phyloP scores from a whole-genome alignment of 1,140 invertebrate genomes.

The Drosophila tristis region DNA sequence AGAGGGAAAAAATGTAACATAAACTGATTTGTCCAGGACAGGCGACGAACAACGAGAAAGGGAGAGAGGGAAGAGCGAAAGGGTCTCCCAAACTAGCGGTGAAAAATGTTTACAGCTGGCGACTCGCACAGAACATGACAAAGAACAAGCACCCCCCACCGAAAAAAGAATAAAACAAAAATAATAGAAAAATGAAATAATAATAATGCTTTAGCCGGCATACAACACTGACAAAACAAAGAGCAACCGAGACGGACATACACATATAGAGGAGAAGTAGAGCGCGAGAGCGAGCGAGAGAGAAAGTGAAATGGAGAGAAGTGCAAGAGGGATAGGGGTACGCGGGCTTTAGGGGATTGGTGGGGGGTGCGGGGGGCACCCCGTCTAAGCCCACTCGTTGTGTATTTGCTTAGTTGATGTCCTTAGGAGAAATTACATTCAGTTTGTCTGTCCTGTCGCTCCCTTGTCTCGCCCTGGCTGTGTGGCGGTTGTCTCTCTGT shows the following conservation, averaged over 20 bases:
- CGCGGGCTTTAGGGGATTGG: background rate
- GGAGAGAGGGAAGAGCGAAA: background rate
- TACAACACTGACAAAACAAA: background rate
- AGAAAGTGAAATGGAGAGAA: background rate
- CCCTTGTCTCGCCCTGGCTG: background rate
- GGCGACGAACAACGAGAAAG: background rate
- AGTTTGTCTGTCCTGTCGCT: constrained; percentile 34
- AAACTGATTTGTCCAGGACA: constrained; percentile 42
- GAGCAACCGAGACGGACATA: background rate
- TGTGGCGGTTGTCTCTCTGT: constrained; percentile 27
- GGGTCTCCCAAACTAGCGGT: constrained; percentile 24
- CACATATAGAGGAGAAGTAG: background rate
- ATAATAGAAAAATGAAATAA: constrained; percentile 55
- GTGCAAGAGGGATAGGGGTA: background rate
- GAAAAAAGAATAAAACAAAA: constrained; percentile 17
- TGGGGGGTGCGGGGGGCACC: background rate
- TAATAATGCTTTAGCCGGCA: constrained; percentile 36
- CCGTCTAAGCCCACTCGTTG: constrained; percentile 27
- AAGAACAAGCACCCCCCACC: constrained; percentile 27
- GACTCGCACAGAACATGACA: constrained; percentile 41
- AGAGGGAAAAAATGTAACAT: constrained; percentile 41
- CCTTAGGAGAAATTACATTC: constrained; percentile 58
- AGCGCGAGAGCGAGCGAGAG: constrained; percentile 1
- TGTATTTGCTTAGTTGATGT: constrained; percentile 60
- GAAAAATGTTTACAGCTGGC: constrained; percentile 55